Evolutionary conservation across 1,140 invertebrate genomes (phyloP), one percentile per base, ranked within the genome.

Genomic region (Laupala kohalensis): DNA sequence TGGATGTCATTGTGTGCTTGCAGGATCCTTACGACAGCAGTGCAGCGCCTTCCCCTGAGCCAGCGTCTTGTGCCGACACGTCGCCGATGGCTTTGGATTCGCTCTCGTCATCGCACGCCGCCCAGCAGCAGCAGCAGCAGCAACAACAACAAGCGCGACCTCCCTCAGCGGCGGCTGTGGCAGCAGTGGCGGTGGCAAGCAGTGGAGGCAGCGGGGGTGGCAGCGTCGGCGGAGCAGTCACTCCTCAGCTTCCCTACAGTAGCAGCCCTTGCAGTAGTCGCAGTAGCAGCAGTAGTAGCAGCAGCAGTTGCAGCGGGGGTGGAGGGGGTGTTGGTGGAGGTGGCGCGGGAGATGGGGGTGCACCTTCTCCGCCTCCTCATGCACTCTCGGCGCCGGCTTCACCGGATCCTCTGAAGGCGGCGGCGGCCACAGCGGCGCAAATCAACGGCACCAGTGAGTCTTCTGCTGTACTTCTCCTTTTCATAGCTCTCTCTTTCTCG

Each of bases 401-500:
- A 19, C 37, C 37, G 9, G 37, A 53, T 19, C 37, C 37, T 9
- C 37, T 53, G 9, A 53, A 53, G 37, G 37, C 37, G 9, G 26
- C 26, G n/a, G 67, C 67, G n/a, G 62, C 30, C 69, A 62, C 13
- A 5, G 53, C 37, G 4, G 71, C 71, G n/a, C 71, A 72, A 13
- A 28, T 72, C 71, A 72, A 72, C 65, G 71, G 71, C 12, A 72
- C 71, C 15, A 72, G 71, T 72, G 28, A 72, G 71, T 25, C 29
- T 12, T 12, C 68, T n/a, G 24, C 65, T 13, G 9, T 27, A 13
- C n/a, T n/a, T n/a, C n/a, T n/a, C n/a, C n/a, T n/a, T n/a, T n/a
- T n/a, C n/a, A n/a, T n/a, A n/a, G n/a, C n/a, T n/a, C n/a, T n/a
- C n/a, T n/a, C n/a, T n/a, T n/a, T n/a, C n/a, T n/a, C n/a, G 4